Evolutionary conservation across 2,797 vertebrate genomes (phyloP).

Genomic region (Odontamblyopus rebecca): DNA sequence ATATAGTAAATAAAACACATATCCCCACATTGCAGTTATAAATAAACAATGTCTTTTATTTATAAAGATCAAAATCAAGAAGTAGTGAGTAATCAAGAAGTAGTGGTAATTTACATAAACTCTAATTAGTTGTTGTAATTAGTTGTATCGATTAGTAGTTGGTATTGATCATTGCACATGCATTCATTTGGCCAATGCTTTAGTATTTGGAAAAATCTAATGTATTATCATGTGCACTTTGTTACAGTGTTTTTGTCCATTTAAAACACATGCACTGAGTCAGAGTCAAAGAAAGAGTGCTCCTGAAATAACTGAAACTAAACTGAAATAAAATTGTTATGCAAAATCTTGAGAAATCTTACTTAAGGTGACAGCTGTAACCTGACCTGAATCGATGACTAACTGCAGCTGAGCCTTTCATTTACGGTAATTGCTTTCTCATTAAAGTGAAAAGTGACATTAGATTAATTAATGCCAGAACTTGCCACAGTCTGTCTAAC

Average conservation of each 20-base stretch:
- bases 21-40: background rate
- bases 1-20: background rate
- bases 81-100: too few relatives aligned
- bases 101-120: too few relatives aligned
- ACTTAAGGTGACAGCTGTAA: background rate
- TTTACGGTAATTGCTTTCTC: conserved; percentile 16
- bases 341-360: background rate
- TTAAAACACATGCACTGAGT: background rate
- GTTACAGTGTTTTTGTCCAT: background rate
- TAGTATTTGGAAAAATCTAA: too few relatives aligned
- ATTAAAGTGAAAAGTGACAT: conserved; percentile 13
- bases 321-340: background rate
- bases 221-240: too few relatives aligned
- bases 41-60: background rate
- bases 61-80: too few relatives aligned
- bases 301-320: background rate
- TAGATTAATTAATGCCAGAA: conserved; percentile 13
- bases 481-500: conserved; percentile 3
- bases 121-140: too few relatives aligned
- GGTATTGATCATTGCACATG: too few relatives aligned
- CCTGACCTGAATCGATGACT: background rate
- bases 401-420: conserved; percentile 1
- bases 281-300: background rate
- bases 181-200: background rate
- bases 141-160: too few relatives aligned